A percentile compares a stretch with the other conserved stretches of the same genome.
Evolutionary conservation across 2,888 invertebrate genomes (phyloP).

Genomic region (Cyclophora albipunctata): DNA sequence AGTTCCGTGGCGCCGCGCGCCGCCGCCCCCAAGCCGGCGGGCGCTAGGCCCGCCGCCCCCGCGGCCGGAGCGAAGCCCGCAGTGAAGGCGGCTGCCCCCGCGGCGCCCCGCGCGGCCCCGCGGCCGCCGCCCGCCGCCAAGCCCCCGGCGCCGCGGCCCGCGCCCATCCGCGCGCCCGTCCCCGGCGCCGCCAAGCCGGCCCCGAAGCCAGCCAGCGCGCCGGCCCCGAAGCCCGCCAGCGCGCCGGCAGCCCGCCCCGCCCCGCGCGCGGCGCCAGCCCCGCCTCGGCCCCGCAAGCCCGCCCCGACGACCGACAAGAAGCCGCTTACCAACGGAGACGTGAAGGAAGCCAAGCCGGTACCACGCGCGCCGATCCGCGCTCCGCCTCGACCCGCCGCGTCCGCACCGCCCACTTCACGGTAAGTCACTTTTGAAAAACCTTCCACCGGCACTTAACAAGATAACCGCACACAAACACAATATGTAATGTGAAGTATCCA

Average conservation of each 20-base stretch:
- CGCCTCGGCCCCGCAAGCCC: constrained; percentile 25
- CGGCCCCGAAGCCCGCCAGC: constrained; percentile 12
- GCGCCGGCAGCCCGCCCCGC: constrained; percentile 15
- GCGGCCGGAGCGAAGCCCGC: constrained; percentile 12
- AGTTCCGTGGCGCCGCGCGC: constrained; percentile 29
- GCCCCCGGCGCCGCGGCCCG: constrained; percentile 9
- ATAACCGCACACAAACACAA: too few species aligned
- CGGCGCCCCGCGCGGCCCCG: constrained; percentile 8
- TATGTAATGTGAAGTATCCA: too few species aligned
- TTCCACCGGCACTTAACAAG: too few species aligned
- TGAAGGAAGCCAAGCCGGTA: constrained; percentile 41
- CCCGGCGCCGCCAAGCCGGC: constrained; percentile 10
- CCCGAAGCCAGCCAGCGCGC: constrained; percentile 10
- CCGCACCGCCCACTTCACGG: constrained; percentile 18
- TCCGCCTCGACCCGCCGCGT: constrained; percentile 27
- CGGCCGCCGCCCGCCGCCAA: background rate
- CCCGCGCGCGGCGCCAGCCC: constrained; percentile 22
- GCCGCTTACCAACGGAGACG: constrained; percentile 74
- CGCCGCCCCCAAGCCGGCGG: constrained; percentile 37
- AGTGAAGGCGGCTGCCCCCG: constrained; percentile 10
- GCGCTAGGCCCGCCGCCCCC: constrained; percentile 19
- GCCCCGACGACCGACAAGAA: constrained; percentile 60
- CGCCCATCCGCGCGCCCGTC: constrained; percentile 1
- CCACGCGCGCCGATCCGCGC: constrained; percentile 27
- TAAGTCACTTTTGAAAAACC: too few species aligned